Base-by-base conservation (phyloP, 2,797 vertebrate species). In the Sebastolobus alascanus region DNA sequence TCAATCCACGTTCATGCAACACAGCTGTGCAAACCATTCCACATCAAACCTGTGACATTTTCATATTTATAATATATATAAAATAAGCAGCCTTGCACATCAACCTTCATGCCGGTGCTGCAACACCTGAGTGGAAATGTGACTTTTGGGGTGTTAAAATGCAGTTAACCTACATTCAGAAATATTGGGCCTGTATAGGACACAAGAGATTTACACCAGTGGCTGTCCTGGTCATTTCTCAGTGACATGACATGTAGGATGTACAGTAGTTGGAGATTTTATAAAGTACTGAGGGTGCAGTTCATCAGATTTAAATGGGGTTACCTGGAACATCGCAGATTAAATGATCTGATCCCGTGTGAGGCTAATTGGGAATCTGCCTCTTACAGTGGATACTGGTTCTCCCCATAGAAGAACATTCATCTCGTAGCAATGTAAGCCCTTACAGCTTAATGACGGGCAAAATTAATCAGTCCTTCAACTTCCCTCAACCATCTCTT, bases 251-350 rank as follows among this genome's bases (percentile, higher is more conserved):
- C 75, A 81, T 72, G 68, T 69, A 76, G 77, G 22, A 82, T 77
- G 66, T 76, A 77, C 70, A 86, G 76, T 82, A 74, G 79, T 87
- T 90, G 63, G 82, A 84, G 73, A 85, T 86, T 85, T 88, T 82
- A 76, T 82, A 80, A 85, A 89, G 81, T 75, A 86, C 78, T 52
- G 77, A 84, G 68, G 84, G 79, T 92, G 79, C 89, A 92, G 82
- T 89, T 90, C 89, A 90, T 81, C 81, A 92, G 77, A 91, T 91
- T 92, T 90, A 91, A 92, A 93, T 83, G 83, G 75, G 82, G 83
- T 92, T 93, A 93, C 86, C 92, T 93, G 85, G 87, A 89, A 92
- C 88, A 89, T 87, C 8, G 73, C 88, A 92, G 86, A 93, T 91
- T 86, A 93, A 91, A 92, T 90, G 54, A 92, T 93, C 64, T 92